phyloP scores from a whole-genome alignment of 1,140 invertebrate genomes.

The Caenorhabditis briggsae region DNA sequence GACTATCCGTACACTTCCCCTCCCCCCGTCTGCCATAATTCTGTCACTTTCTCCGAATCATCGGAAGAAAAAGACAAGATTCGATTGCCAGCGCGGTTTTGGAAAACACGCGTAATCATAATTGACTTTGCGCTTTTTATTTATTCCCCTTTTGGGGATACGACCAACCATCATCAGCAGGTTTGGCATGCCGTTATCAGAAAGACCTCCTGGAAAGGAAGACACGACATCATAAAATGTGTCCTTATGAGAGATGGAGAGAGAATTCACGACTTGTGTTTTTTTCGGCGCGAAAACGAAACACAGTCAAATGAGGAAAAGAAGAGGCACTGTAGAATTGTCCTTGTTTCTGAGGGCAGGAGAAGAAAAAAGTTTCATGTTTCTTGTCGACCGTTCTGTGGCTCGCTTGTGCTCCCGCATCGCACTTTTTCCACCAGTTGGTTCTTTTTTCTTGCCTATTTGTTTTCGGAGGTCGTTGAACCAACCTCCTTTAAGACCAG shows the following conservation, averaged over 20 bases:
- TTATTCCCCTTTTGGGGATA: not conserved
- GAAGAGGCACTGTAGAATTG: not conserved
- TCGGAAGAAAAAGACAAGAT: constrained; percentile 23
- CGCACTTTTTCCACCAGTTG: constrained; percentile 40
- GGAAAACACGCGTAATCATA: constrained; percentile 54
- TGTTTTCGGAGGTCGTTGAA: constrained; percentile 41
- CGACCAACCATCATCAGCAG: constrained; percentile 37
- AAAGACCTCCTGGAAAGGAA: not conserved
- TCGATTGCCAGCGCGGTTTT: not conserved
- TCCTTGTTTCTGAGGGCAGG: not conserved
- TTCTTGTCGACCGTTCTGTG: constrained; percentile 13
- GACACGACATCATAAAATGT: constrained; percentile 22
- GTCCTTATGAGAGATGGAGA: not conserved
- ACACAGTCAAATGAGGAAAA: not conserved
- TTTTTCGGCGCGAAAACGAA: not conserved
- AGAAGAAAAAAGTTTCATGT: constrained; percentile 33
- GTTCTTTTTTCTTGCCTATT: constrained; percentile 20
- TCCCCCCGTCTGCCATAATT: not conserved
- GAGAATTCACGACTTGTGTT: not conserved
- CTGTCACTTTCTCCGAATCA: constrained; percentile 11
- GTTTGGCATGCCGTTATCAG: constrained; percentile 52
- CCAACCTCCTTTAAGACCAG: constrained; percentile 53
- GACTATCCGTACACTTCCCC: not conserved
- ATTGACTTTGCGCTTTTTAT: constrained; percentile 46
- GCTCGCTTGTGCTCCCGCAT: not conserved